phyloP scores from a whole-genome alignment of 1,140 invertebrate species.

The Megathymus violae region DNA sequence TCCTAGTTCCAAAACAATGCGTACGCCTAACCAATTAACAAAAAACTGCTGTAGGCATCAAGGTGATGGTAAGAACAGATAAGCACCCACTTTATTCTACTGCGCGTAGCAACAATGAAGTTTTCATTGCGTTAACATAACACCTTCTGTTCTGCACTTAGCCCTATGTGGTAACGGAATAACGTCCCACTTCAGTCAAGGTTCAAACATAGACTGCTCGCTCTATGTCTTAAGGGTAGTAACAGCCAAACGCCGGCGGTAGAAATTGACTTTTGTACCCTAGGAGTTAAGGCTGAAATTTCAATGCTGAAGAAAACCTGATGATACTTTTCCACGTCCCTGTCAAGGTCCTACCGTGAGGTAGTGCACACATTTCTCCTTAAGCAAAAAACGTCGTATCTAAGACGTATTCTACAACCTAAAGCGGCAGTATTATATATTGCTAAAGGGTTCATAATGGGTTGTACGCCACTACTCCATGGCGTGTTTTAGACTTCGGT shows the following conservation, averaged over 20 bases:
- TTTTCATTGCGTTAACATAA: slow-evolving; percentile 46
- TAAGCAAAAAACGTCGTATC: slow-evolving; percentile 40
- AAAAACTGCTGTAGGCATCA: slow-evolving; percentile 32
- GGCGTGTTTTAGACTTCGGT: slow-evolving; percentile 39
- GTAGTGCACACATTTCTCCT: slow-evolving; percentile 55
- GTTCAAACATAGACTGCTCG: slow-evolving; percentile 44
- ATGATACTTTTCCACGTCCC: slow-evolving; percentile 48
- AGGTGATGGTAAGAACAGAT: slow-evolving; percentile 29
- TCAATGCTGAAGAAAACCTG: slow-evolving; percentile 3
- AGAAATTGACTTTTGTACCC: slow-evolving; percentile 2
- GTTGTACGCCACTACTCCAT: background rate
- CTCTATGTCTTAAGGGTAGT: background rate
- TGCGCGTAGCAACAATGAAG: slow-evolving; percentile 26
- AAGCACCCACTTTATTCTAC: slow-evolving; percentile 26
- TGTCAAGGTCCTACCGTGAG: slow-evolving; percentile 58
- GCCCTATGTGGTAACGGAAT: slow-evolving; percentile 58
- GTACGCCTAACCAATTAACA: slow-evolving; percentile 20
- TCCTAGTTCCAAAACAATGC: slow-evolving; percentile 8
- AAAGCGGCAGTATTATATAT: slow-evolving; percentile 11
- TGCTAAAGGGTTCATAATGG: slow-evolving; percentile 5
- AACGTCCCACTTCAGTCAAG: slow-evolving; percentile 65
- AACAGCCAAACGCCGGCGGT: background rate
- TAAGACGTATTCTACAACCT: slow-evolving; percentile 3
- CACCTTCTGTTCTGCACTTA: slow-evolving; percentile 59
- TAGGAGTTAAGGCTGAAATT: background rate